Base-by-base conservation (phyloP, 1,140 invertebrate species). In the Campoletis sonorensis region DNA sequence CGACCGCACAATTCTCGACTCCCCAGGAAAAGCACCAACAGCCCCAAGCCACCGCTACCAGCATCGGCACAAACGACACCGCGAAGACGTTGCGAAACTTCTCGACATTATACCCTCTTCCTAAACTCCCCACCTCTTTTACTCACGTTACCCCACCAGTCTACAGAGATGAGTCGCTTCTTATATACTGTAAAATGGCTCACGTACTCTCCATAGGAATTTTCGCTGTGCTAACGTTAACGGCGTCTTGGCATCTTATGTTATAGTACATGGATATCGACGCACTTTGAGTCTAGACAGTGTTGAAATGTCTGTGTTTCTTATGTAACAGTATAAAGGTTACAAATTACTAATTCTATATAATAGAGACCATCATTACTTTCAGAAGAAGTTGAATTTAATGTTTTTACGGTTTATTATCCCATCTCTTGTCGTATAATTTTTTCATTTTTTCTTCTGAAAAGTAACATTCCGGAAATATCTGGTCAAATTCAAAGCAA, bases 41-140 rank as follows among this genome's bases (percentile, higher is more conserved):
- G 23, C 45, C 37, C n/a, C 58, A 16, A 67, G 33, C 58, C 30
- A 26, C 76, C 26, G n/a, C 18, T 18, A 21, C 16, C 40, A 45
- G 40, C 58, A 78, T 78, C 76, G 76, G 58, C 76, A 78, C 33
- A 78, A 78, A 54, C 76, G 76, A 67, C 76, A 78, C 76, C 58
- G 27, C 58, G 30, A 61, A 45, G 27, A 27, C 73, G 23, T n/a
- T 40, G 58, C 76, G 58, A 78, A 78, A 78, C 76, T 78, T 78
- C 76, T 64, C 58, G 76, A 78, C 76, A 45, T 78, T 67, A 78
- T 58, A 78, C 54, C 21, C 45, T 75, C 40, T 51, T n/a, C 76
- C 30, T 1, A n/a, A 23, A 21, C 16, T 18, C 30, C 27, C 15
- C 13, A 27, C 61, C 23, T 27, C 67, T 70, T 70, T n/a, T 30